These are phyloP conservation scores for Listrodromus nycthemerus DNA, from an alignment of 2,888 invertebrate species.

Conservation along the genomic window DNA sequence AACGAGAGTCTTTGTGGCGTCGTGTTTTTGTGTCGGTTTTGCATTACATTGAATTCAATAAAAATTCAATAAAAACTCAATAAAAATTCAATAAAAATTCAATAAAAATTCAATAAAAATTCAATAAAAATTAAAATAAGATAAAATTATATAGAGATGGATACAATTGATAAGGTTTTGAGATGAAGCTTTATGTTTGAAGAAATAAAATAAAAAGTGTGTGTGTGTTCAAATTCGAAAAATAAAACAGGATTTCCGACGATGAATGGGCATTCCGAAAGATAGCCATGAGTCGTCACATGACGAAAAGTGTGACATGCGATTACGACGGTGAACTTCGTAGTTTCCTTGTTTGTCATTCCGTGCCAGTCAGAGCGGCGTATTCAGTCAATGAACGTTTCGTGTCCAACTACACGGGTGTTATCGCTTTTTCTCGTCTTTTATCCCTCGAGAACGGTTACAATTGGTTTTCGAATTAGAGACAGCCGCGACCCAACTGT, in stretches of 20 bases:
- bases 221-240: background rate
- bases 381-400: conserved; percentile 45
- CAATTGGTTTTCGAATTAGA: conserved; percentile 57
- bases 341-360: conserved; percentile 9
- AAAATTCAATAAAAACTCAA: background rate
- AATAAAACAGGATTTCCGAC: background rate
- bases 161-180: background rate
- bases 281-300: conserved; percentile 26
- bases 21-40: background rate
- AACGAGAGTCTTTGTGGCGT: background rate
- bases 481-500: conserved; percentile 22
- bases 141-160: background rate
- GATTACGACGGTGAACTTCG: conserved; percentile 22
- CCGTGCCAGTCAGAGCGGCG: background rate
- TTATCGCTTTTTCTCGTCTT: conserved; percentile 22
- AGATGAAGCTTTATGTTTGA: background rate
- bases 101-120: background rate
- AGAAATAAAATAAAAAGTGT: background rate
- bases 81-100: background rate
- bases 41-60: background rate
- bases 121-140: background rate
- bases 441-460: conserved; percentile 22
- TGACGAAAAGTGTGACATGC: conserved; percentile 19
- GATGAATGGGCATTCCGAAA: background rate
- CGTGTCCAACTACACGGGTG: conserved; percentile 1